These are phyloP conservation scores for Neosilurus mollespiculum DNA, from an alignment of 2,797 vertebrate species.

Conservation along the genomic window DNA sequence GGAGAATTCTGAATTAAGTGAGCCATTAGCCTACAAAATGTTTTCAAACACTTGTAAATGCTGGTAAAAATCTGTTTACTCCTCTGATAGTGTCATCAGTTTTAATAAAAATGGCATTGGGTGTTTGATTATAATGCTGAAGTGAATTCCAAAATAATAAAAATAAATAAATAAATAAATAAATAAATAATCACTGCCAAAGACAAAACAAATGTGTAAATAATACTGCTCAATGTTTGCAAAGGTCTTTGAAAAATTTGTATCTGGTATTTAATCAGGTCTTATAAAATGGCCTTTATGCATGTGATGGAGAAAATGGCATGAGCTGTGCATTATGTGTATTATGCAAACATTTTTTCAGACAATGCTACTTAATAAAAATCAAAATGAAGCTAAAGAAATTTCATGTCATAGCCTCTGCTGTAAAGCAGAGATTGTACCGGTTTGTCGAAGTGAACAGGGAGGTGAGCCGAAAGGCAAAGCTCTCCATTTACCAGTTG, in stretches of 20 bases:
- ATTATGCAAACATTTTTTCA: not conserved
- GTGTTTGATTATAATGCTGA: not conserved
- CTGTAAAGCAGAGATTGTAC: too few relatives aligned
- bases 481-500: too few relatives aligned
- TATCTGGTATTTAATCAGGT: not conserved
- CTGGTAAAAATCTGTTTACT: not conserved
- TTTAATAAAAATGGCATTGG: not conserved
- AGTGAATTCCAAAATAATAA: not conserved
- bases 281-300: not conserved
- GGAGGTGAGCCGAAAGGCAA: too few relatives aligned
- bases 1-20: not conserved
- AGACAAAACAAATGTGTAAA: not conserved
- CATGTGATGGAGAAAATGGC: not conserved
- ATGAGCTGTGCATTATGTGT: not conserved
- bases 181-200: not conserved
- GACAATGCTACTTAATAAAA: not conserved
- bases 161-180: too few relatives aligned
- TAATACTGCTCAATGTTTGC: not conserved
- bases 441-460: too few relatives aligned
- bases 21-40: not conserved
- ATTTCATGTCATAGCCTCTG: not conserved
- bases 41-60: not conserved
- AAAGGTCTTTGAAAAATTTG: not conserved
- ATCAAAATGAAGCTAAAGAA: not conserved
- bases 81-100: not conserved